Conservation (phyloP, 2,888 invertebrate genomes). For the Rhabditoides inermis region DNA sequence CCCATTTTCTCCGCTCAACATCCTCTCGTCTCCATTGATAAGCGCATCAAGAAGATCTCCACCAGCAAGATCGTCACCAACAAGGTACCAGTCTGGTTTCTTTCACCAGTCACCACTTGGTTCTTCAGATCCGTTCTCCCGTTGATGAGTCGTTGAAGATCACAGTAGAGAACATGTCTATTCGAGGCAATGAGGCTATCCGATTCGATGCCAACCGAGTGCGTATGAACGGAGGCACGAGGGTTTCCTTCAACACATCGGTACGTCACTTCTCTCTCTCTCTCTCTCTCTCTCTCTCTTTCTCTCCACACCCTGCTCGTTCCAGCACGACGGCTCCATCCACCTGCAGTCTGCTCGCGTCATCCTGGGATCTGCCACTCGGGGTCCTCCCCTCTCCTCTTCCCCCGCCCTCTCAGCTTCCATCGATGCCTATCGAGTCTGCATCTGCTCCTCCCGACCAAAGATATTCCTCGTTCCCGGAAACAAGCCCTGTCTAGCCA, state of each 20-base stretch:
- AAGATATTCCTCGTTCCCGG: constrained; percentile 43
- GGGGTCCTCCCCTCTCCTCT: constrained; percentile 34
- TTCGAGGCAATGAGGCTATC: constrained; percentile 48
- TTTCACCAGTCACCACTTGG: not conserved
- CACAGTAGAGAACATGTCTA: constrained; percentile 30
- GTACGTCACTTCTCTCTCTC: constrained; percentile 16
- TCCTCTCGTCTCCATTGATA: constrained; percentile 43
- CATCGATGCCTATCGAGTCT: constrained; percentile 46
- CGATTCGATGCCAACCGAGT: constrained; percentile 35
- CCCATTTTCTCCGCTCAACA: constrained; percentile 47
- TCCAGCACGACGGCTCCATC: constrained; percentile 26
- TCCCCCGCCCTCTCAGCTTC: constrained; percentile 49
- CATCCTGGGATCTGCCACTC: constrained; percentile 19
- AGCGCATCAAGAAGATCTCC: constrained; percentile 37
- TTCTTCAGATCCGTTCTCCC: constrained; percentile 40
- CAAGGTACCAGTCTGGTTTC: constrained; percentile 21
- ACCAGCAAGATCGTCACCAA: constrained; percentile 39
- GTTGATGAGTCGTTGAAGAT: constrained; percentile 42
- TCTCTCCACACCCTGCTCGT: constrained; percentile 9
- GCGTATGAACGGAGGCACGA: constrained; percentile 26
- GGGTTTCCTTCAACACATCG: constrained; percentile 43
- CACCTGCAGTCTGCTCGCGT: constrained; percentile 22
- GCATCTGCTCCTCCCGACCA: constrained; percentile 33
- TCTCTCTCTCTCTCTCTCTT: not conserved
- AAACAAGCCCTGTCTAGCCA: constrained; percentile 39